Evolutionary conservation across 2,888 invertebrate genomes (phyloP).

Genomic region (Drosophila mimica): DNA sequence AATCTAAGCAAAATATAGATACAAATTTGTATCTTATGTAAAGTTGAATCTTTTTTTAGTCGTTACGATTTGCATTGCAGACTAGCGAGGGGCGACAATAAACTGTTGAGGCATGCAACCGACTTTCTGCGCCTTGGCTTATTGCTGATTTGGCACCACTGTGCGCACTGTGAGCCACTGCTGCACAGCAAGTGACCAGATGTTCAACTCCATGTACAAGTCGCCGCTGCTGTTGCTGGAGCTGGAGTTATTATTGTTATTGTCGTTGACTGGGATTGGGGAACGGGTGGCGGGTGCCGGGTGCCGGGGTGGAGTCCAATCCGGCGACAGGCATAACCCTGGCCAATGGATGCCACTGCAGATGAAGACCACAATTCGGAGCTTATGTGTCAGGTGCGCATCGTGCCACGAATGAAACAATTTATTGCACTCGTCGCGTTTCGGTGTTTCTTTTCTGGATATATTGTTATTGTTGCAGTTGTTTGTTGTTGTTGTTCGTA

Average conservation of each 20-base stretch:
- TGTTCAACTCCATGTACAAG: constrained; percentile 64
- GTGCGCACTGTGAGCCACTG: constrained; percentile 41
- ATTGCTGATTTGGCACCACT: constrained; percentile 44
- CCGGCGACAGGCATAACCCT: constrained; percentile 34
- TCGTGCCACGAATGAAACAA: constrained; percentile 74
- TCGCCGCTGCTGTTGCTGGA: constrained; percentile 28
- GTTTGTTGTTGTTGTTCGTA: constrained; percentile 27
- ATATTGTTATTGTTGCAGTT: constrained; percentile 16
- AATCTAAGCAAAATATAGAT: background rate
- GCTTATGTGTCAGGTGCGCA: constrained; percentile 78
- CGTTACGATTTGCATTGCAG: background rate
- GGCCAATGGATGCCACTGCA: constrained; percentile 39
- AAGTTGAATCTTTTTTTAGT: background rate
- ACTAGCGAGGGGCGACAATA: background rate
- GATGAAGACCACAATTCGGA: constrained; percentile 75
- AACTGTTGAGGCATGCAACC: background rate
- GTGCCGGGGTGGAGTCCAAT: constrained; percentile 22
- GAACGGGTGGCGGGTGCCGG: background rate
- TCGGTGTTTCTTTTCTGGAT: constrained; percentile 20
- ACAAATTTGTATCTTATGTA: background rate
- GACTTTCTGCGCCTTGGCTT: constrained; percentile 10
- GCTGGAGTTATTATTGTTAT: constrained; percentile 38
- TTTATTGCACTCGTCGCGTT: constrained; percentile 66
- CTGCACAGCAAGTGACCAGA: constrained; percentile 72
- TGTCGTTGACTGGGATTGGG: constrained; percentile 10